Evolutionary conservation across 2,888 invertebrate genomes (phyloP), one percentile per base, ranked within the genome.

Genomic region (Cheilosia vernalis): DNA sequence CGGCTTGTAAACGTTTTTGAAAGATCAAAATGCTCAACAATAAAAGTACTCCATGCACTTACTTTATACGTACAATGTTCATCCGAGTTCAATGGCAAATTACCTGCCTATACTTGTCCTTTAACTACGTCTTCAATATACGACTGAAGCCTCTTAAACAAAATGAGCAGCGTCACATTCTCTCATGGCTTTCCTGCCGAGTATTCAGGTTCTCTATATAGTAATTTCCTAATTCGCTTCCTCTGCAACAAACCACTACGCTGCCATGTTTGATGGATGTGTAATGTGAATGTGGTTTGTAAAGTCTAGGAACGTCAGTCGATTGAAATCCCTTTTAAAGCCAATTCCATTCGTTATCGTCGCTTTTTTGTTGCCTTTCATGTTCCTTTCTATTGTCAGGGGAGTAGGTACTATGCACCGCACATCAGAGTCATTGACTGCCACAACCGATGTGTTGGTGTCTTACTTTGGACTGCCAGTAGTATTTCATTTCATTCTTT

Each of bases 251-350:
- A 58, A 61, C 61, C 42, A 69, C 67, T 81, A 9, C 63, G 33
- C 63, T 49, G 40, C 24, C 27, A 53, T 42, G 69, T 49, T 81
- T 81, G 81, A 76, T 56, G 42, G 51, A 81, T 63, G 74, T 76
- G 21, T 24, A 51, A 61, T 49, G 58, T 51, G 73, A 51, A 61
- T 49, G 58, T 51, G 73, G 53, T 78, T 63, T 30, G 13, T 19
- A n/a, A 53, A 13, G 53, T 15, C 61, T 51, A 61, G 44, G 47
- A 51, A 73, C 63, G 33, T 55, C 42, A 55, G 40, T 73, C 61
- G 42, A 40, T 63, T 24, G 49, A 15, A 73, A 63, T 55, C 63
- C 60, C 60, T 60, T 63, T 55, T 44, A 37, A 55, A 33, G 61
- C 63, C 55, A 63, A 63, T 63, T 61, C 61, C 30, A 61, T 37